phyloP scores from a whole-genome alignment of 2,797 vertebrate genomes.

The Megaceryle alcyon region DNA sequence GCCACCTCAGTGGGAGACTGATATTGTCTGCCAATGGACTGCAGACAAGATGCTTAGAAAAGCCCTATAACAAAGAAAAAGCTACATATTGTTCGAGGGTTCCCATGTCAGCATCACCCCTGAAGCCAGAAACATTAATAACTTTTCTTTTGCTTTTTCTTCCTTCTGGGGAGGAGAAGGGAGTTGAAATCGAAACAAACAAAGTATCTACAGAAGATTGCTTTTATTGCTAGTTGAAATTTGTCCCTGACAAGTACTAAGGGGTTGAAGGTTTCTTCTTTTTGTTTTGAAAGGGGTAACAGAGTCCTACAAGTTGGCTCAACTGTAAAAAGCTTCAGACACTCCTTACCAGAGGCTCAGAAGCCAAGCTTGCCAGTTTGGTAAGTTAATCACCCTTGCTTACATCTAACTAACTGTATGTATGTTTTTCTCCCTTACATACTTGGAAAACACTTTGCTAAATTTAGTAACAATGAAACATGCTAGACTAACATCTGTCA shows the following conservation, averaged over 20 bases:
- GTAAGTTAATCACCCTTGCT: background rate
- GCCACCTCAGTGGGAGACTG: background rate
- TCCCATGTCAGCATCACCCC: slow-evolving; percentile 47
- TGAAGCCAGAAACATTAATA: slow-evolving; percentile 39
- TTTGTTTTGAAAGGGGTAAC: background rate
- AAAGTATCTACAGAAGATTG: background rate
- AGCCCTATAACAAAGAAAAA: background rate
- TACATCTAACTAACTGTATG: background rate
- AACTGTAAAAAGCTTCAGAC: background rate
- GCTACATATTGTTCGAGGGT: background rate
- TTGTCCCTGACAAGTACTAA: background rate
- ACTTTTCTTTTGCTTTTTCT: slow-evolving; percentile 13
- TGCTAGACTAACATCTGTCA: background rate
- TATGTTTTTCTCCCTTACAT: slow-evolving; percentile 39
- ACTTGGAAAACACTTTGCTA: slow-evolving; percentile 42
- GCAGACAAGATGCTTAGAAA: slow-evolving; percentile 33
- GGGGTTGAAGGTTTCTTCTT: background rate
- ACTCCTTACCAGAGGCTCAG: background rate
- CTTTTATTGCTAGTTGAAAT: background rate
- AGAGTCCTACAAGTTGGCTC: background rate
- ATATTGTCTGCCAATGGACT: slow-evolving; percentile 7
- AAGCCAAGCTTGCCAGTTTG: background rate
- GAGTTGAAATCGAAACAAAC: slow-evolving; percentile 23
- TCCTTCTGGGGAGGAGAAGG: background rate
- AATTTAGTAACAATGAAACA: slow-evolving; percentile 27